These are phyloP conservation scores for Hipposideros armiger DNA, from an alignment of 2,113 vertebrate species.

Conservation along the genomic window DNA sequence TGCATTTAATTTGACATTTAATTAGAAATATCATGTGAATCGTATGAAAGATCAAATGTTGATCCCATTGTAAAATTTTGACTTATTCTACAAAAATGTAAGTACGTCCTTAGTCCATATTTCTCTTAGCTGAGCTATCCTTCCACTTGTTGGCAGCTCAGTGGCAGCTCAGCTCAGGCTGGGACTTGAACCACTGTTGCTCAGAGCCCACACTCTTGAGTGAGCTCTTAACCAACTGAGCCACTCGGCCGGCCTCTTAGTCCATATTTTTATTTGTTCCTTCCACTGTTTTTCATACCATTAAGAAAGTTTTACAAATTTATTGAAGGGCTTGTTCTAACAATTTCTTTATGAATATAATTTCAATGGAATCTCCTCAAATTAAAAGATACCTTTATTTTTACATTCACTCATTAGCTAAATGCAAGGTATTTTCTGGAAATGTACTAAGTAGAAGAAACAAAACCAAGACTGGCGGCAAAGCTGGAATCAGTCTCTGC, in stretches of 20 bases:
- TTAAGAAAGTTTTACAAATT: background rate
- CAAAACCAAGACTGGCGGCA: background rate
- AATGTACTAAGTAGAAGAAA: background rate
- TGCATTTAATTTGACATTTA: constrained; percentile 25
- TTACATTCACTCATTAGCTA: background rate
- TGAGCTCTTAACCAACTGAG: too few species aligned
- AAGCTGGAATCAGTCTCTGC: background rate
- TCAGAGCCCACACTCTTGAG: too few species aligned
- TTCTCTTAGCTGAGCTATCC: background rate
- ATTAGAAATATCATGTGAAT: background rate
- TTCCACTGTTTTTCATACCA: background rate
- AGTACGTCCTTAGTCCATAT: background rate
- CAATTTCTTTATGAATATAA: background rate
- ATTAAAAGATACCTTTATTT: background rate
- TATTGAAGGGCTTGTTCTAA: background rate
- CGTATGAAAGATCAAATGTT: constrained; percentile 21
- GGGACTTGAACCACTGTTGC: too few species aligned
- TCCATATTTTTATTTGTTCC: background rate
- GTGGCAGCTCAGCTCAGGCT: too few species aligned
- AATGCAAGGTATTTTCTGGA: background rate
- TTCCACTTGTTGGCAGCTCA: too few species aligned
- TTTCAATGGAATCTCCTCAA: background rate
- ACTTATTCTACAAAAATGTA: background rate
- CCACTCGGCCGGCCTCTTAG: background rate
- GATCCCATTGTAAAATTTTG: constrained; percentile 11